Conservation (phyloP, 2,113 vertebrate species). For the Tragelaphus imberbis region DNA sequence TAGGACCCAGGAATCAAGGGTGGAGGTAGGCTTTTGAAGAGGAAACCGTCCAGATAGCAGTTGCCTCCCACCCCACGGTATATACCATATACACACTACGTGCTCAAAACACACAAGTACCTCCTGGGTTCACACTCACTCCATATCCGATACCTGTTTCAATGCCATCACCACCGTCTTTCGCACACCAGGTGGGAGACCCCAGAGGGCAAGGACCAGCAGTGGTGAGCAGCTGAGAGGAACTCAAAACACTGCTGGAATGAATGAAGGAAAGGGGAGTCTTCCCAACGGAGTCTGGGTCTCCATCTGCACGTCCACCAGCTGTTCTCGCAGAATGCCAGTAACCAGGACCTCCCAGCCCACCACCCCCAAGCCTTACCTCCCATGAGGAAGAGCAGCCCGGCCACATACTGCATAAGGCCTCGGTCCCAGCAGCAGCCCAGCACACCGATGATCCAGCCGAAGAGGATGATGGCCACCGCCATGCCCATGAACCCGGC, state of each 20-base stretch:
- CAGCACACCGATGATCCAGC: conserved; percentile 95
- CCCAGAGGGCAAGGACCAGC: background rate
- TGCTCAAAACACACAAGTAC: background rate
- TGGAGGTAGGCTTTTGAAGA: background rate
- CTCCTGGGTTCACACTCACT: background rate
- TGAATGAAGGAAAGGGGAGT: background rate
- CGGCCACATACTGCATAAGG: conserved; percentile 99
- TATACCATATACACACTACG: accelerated
- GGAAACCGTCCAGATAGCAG: background rate
- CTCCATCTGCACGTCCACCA: accelerated
- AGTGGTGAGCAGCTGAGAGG: background rate
- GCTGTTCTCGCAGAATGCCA: background rate
- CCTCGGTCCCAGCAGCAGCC: conserved; percentile 98
- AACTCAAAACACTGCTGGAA: background rate
- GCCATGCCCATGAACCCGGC: conserved; percentile 99
- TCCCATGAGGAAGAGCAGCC: conserved; percentile 99
- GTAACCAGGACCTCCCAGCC: background rate
- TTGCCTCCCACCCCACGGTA: background rate
- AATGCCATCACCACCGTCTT: accelerated
- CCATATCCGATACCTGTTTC: background rate
- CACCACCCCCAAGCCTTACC: conserved; percentile 80
- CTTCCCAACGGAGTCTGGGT: accelerated
- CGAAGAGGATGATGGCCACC: conserved; percentile 97
- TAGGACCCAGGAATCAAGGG: background rate
- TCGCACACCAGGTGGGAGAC: background rate